Percentiles rank a stretch among this genome's conserved stretches.
These are phyloP conservation scores for Falco berigora DNA, from an alignment of 2,797 vertebrate genomes.

Conservation along the genomic window DNA sequence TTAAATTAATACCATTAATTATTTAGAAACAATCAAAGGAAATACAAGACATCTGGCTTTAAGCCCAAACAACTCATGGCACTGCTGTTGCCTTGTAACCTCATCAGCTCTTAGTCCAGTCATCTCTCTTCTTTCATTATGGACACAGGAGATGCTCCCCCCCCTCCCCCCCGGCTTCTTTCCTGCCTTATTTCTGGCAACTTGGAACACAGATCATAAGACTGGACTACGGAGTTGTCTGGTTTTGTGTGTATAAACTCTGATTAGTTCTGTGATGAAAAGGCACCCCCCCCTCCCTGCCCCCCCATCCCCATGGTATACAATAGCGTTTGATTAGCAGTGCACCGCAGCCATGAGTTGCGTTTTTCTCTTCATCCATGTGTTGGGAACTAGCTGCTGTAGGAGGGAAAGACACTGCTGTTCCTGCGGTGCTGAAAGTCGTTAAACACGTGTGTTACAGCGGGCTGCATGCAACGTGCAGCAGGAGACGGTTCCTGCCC, in stretches of 20 bases:
- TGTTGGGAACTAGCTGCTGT: not conserved
- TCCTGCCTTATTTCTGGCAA: slow-evolving; percentile 33
- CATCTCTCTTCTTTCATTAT: slow-evolving; percentile 37
- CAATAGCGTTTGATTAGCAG: not conserved
- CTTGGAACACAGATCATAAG: slow-evolving; percentile 20
- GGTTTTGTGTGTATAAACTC: not conserved
- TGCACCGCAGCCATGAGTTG: not conserved
- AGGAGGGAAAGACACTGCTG: not conserved
- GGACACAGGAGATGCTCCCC: not conserved
- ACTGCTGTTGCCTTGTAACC: slow-evolving; percentile 60
- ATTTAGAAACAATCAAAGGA: slow-evolving; percentile 68
- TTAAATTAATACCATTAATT: slow-evolving; percentile 68
- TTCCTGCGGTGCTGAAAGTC: not conserved
- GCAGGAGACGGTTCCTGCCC: not conserved
- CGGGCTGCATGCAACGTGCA: not conserved
- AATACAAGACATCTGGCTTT: slow-evolving; percentile 61
- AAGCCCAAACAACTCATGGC: slow-evolving; percentile 56
- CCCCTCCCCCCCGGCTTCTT: not conserved
- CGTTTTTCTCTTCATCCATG: not conserved
- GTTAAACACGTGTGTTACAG: not conserved
- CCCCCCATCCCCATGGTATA: not conserved
- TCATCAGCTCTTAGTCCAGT: slow-evolving; percentile 58
- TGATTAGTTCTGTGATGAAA: not conserved
- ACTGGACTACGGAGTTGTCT: not conserved
- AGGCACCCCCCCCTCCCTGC: not conserved